Evolutionary conservation across 2,888 invertebrate species (phyloP), one percentile per base, ranked within the genome.

Genomic region (Pseudococcus longispinus): DNA sequence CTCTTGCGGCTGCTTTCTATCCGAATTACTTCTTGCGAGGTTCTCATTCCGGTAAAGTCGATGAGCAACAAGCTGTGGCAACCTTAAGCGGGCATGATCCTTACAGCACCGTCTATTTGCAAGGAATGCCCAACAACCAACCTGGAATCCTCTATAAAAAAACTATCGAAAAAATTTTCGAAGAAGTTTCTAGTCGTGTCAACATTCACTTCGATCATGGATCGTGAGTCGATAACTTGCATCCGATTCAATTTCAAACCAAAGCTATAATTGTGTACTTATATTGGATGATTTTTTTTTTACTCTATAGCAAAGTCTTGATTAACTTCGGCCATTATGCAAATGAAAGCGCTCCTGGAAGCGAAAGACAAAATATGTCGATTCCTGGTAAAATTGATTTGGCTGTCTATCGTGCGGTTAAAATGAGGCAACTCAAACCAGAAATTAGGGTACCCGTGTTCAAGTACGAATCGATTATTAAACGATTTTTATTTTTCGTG

Each of bases 21-120:
- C 98, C 98, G 0, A 95, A 98, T 91, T 98, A 96, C 91, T 98
- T 96, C 91, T 91, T 94, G 26, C 92, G 93, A 46, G 90, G 91
- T 91, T 26, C 90, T 46, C 92, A 92, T 1, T 91, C 91, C 55
- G 92, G 93, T 84, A 92, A 93, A 87, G 91, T 92, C 0, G 92
- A 94, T 88, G 95, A 96, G 90, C 91, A 93, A 0, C 93, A 93
- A 37, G 93, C 95, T 0, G 93, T 94, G 4, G 94, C 93, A 89
- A 90, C 90, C 0, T 91, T 97, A 0, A 93, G 93, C 26, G 96
- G 96, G 0, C 91, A 94, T 44, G 94, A 97, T 91, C 97, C 97
- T 0, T 93, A 93, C 85, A 93, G 93, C 88, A 95, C 97, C 0
- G 95, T 96, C 0, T 94, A 93, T 89, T 91, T 95, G 46, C 90